phyloP scores from a whole-genome alignment of 2,888 invertebrate species.

The Drosophila mimetica region DNA sequence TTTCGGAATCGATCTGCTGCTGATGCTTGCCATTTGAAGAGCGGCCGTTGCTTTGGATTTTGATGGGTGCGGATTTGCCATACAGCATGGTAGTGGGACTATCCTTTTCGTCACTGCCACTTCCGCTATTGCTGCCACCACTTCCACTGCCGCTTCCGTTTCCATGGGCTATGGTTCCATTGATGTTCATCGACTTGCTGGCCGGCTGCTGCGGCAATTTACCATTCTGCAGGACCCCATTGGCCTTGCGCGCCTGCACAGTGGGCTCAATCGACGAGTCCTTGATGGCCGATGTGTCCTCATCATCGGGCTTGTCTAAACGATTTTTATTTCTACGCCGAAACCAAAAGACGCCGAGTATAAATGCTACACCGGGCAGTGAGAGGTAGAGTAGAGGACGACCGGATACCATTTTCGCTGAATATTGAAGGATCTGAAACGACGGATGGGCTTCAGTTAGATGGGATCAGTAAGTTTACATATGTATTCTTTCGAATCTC shows the following conservation, averaged over 20 bases:
- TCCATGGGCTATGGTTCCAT: conserved; percentile 55
- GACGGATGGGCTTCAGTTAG: background rate
- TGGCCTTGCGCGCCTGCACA: conserved; percentile 43
- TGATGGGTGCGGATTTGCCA: conserved; percentile 88
- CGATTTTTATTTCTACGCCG: conserved; percentile 88
- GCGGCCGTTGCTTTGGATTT: conserved; percentile 87
- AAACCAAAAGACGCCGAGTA: conserved; percentile 92
- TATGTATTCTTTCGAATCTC: too few species aligned
- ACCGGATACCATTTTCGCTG: conserved; percentile 89
- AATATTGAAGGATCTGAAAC: conserved; percentile 81
- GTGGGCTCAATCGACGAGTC: conserved; percentile 46
- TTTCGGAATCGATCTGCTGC: conserved; percentile 89
- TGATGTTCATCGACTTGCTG: conserved; percentile 77
- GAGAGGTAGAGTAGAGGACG: conserved; percentile 91
- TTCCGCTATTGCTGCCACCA: conserved; percentile 11
- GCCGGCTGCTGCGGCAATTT: conserved; percentile 43
- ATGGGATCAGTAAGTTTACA: too few species aligned
- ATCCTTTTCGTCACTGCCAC: conserved; percentile 61
- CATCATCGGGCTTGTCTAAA: conserved; percentile 73
- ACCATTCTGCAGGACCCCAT: conserved; percentile 52
- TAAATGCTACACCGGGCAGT: conserved; percentile 91
- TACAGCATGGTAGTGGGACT: conserved; percentile 81
- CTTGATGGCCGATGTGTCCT: conserved; percentile 57
- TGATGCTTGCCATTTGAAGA: conserved; percentile 77
- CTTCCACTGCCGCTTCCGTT: conserved; percentile 18